A percentile compares a stretch with the other conserved stretches of the same genome.
phyloP scores from a whole-genome alignment of 35 echinoderm and acorn worm genomes.

The Patiria miniata region DNA sequence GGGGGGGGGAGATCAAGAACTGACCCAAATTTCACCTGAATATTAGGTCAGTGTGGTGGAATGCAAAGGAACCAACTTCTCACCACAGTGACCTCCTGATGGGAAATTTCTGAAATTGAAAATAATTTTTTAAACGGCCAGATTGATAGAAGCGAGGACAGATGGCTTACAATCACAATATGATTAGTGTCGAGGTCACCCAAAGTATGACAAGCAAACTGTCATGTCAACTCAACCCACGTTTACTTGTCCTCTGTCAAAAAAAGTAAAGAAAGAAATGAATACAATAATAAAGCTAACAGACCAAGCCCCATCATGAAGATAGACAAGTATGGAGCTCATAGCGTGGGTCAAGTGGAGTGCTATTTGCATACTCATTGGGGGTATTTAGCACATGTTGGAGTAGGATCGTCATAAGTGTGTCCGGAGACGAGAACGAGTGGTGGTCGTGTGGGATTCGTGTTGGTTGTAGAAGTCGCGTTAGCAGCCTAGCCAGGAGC shows the following conservation, averaged over 20 bases:
- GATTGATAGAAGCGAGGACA: background rate
- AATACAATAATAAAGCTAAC: too few relatives aligned
- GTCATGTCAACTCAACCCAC: conserved; percentile 2
- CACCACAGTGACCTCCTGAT: too few relatives aligned
- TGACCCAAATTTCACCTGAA: too few relatives aligned
- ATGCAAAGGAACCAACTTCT: too few relatives aligned
- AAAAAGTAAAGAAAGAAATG: background rate
- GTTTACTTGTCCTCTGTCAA: conserved; percentile 7
- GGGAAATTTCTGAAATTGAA: too few relatives aligned
- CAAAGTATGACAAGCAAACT: background rate
- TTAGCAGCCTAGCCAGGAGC: background rate
- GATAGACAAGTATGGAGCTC: background rate
- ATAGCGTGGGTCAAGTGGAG: background rate
- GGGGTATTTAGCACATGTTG: conserved; percentile 28
- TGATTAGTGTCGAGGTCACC: background rate
- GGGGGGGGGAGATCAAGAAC: too few relatives aligned
- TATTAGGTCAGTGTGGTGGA: too few relatives aligned
- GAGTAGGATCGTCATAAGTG: background rate
- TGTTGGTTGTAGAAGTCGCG: conserved; percentile 4
- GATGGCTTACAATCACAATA: background rate
- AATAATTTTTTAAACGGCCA: background rate
- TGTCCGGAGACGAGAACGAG: background rate
- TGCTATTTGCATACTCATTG: conserved; percentile 33
- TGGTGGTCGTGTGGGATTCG: background rate
- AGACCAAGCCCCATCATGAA: background rate